These are phyloP conservation scores for Nasua narica DNA, from an alignment of 2,797 vertebrate species.

Conservation along the genomic window DNA sequence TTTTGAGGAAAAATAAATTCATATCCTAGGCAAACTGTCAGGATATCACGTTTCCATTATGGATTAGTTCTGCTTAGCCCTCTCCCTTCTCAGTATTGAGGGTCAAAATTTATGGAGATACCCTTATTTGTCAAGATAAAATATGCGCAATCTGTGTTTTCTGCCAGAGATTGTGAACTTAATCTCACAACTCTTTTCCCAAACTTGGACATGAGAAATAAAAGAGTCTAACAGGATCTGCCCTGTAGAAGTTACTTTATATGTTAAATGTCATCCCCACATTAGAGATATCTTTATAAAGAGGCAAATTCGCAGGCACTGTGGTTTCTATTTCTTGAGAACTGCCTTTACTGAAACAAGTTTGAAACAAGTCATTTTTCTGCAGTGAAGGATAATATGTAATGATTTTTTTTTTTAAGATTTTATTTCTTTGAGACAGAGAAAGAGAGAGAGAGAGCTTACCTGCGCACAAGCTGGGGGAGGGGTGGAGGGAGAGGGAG, in stretches of 20 bases:
- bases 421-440: too few species aligned
- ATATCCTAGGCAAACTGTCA: not conserved
- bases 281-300: not conserved
- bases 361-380: not conserved
- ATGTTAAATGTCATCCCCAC: not conserved
- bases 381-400: not conserved
- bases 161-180: not conserved
- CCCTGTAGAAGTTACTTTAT: not conserved
- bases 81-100: not conserved
- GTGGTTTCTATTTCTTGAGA: not conserved
- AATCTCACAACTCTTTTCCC: not conserved
- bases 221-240: not conserved
- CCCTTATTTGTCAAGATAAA: not conserved
- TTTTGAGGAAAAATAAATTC: not conserved
- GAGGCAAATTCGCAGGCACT: not conserved
- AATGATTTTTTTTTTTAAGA: not conserved
- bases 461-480: too few species aligned
- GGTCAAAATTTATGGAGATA: not conserved
- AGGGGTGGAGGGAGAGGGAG: too few species aligned
- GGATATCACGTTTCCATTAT: not conserved
- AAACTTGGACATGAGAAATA: not conserved
- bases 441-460: too few species aligned
- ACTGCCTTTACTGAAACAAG: not conserved
- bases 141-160: not conserved
- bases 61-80: not conserved